Conservation (phyloP, 1,140 invertebrate genomes). For the Hormaphis cornu region DNA sequence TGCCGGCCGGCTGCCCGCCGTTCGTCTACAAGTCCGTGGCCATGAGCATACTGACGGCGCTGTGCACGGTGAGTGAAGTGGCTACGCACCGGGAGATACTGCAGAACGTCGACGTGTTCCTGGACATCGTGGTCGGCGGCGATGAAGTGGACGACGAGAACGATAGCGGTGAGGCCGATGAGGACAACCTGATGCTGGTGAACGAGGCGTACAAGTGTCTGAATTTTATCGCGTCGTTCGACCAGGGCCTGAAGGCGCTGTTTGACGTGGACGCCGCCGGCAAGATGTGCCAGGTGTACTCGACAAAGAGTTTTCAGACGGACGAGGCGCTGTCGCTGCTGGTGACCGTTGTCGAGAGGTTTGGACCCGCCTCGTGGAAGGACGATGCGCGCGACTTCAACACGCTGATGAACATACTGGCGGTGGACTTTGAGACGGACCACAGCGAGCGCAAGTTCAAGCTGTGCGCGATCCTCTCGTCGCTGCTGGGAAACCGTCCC, state of each 20-base stretch:
- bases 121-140: slow-evolving; percentile 68
- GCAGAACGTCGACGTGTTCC: slow-evolving; percentile 64
- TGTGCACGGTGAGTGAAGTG: slow-evolving; percentile 67
- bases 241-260: slow-evolving; percentile 63
- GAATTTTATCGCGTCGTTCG: slow-evolving; percentile 61
- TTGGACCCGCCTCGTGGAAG: slow-evolving; percentile 64
- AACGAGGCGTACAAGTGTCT: slow-evolving; percentile 78
- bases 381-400: slow-evolving; percentile 62
- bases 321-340: slow-evolving; percentile 73
- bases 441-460: slow-evolving; percentile 80
- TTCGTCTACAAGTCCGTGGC: slow-evolving; percentile 82
- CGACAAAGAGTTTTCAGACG: slow-evolving; percentile 73
- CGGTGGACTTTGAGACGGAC: slow-evolving; percentile 76
- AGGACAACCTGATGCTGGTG: slow-evolving; percentile 76
- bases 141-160: slow-evolving; percentile 59
- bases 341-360: slow-evolving; percentile 57
- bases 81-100: slow-evolving; percentile 72
- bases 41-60: slow-evolving; percentile 69
- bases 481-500: slow-evolving; percentile 60
- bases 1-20: slow-evolving; percentile 72
- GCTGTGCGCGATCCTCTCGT: slow-evolving; percentile 62
- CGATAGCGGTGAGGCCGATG: slow-evolving; percentile 43
- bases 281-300: slow-evolving; percentile 74
- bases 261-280: slow-evolving; percentile 63
- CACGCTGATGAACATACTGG: slow-evolving; percentile 70